Conservation (phyloP, 2,797 vertebrate genomes). For the Taeniopygia guttata region DNA sequence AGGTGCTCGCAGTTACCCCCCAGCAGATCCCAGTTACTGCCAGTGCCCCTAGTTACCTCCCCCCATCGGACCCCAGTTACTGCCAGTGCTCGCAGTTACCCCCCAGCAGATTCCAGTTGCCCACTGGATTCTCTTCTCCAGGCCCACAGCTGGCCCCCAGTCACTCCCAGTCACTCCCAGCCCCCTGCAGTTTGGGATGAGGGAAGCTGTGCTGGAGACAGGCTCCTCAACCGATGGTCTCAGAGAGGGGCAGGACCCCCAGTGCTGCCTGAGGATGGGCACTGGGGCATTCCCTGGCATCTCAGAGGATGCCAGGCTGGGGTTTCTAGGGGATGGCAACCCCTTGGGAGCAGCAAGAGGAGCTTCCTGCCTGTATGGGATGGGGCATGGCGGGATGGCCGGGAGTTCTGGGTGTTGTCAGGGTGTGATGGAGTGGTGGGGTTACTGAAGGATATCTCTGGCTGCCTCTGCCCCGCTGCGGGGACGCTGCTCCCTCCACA, state of each 20-base stretch:
- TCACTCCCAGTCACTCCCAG: too few relatives aligned
- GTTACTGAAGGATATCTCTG: background rate
- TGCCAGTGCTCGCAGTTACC: too few relatives aligned
- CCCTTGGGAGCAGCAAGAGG: background rate
- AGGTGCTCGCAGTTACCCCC: background rate
- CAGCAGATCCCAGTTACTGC: background rate
- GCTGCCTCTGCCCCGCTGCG: accelerated
- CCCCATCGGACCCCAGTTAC: background rate
- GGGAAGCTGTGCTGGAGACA: background rate
- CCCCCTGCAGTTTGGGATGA: accelerated
- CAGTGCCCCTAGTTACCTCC: too few relatives aligned
- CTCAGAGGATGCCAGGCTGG: background rate
- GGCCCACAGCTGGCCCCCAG: background rate
- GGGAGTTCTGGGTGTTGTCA: background rate
- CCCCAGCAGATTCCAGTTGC: background rate
- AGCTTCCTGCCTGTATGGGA: accelerated
- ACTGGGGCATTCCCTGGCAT: accelerated
- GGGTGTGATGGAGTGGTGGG: accelerated
- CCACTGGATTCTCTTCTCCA: background rate
- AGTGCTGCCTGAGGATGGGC: background rate
- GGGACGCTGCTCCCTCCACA: accelerated
- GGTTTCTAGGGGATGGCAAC: background rate
- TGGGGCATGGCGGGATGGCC: accelerated
- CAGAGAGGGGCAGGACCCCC: background rate
- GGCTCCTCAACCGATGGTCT: background rate